Base-by-base conservation (phyloP, 2,888 invertebrate genomes). In the Drosophila tripunctata region DNA sequence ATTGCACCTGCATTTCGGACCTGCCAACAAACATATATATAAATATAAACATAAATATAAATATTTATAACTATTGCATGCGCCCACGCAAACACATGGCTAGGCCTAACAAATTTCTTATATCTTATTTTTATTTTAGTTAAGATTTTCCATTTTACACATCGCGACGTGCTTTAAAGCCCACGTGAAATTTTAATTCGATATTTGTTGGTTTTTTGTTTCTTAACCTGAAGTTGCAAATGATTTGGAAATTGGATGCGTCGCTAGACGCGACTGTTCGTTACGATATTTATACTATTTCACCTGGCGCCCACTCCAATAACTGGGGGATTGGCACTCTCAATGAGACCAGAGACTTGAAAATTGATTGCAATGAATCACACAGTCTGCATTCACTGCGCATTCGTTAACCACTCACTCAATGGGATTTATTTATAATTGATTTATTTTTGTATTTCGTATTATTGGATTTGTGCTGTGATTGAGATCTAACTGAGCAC, bases 171-270 rank as follows among this genome's bases (percentile, higher is more conserved):
- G 43, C 22, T 19, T 56, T n/a, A n/a, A n/a, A 38, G 21, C 76
- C 78, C 78, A 75, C 72, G 57, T 75, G 24, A 57, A 68, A 56
- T 57, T 68, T 51, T 60, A 41, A 55, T 51, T 38, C 30, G 21
- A 38, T 8, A 43, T 58, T 52, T 36, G 48, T 45, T 66, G 10
- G 22, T 14, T 63, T 43, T 38, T 31, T 71, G 43, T 75, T 30
- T 68, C 33, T 73, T 19, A 24, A 44, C 44, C 33, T 47, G 10
- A 56, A 38, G 50, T 56, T 65, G 71, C 75, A 65, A 61, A 58
- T 56, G 65, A 38, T 73, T 79, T 75, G 52, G 67, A 78, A 83
- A 86, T 83, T 74, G 67, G 80, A 85, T 83, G 78, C 78, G 63
- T 65, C 77, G 54, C 61, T 55, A 41, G 66, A 61, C 76, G 54